Conservation (phyloP, 1,140 invertebrate genomes). For the Megalopta genalis region DNA sequence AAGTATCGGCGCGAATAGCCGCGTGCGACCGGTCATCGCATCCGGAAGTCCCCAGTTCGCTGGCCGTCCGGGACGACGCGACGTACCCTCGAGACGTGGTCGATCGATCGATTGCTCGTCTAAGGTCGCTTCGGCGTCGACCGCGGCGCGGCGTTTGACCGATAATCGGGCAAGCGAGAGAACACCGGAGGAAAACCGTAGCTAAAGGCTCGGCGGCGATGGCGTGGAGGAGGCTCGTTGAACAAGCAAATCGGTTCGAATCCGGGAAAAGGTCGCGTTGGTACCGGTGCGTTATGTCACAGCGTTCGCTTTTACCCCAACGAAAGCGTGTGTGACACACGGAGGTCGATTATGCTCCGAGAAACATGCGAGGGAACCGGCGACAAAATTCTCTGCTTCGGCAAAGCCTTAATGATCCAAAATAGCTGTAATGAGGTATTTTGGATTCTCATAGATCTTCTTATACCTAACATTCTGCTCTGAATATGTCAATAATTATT, state of each 20-base stretch:
- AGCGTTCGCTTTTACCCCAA: conserved; percentile 2
- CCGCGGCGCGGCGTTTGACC: neutral
- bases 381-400: too few species aligned
- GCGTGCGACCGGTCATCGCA: neutral
- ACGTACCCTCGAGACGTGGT: conserved; percentile 8
- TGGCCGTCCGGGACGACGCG: neutral
- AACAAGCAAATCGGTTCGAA: neutral
- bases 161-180: neutral
- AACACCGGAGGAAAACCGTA: too few species aligned
- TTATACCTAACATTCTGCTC: too few species aligned
- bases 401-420: too few species aligned
- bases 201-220: neutral
- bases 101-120: conserved; percentile 19
- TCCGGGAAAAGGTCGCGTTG: neutral
- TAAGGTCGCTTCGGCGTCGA: conserved; percentile 11
- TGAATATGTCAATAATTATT: too few species aligned
- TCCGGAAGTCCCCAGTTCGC: neutral
- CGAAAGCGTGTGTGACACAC: neutral
- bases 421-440: too few species aligned
- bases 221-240: neutral
- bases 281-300: neutral
- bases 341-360: neutral
- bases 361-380: too few species aligned
- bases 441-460: too few species aligned
- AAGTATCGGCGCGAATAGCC: neutral